Evolutionary conservation across 2,113 vertebrate species (phyloP).

Genomic region (Dromas ardeola): DNA sequence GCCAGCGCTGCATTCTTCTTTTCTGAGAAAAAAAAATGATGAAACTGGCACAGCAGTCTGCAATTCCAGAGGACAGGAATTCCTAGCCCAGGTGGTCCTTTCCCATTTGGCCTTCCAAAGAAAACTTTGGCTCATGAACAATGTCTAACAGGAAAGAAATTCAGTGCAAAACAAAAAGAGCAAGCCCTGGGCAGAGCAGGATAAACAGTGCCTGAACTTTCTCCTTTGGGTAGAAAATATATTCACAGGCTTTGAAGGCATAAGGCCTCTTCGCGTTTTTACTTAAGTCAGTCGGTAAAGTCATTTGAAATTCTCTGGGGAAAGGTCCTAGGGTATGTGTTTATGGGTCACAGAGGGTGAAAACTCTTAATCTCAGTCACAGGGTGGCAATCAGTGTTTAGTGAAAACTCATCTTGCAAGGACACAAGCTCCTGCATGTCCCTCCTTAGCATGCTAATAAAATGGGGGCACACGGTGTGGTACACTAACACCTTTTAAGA

Average conservation of each 20-base stretch:
- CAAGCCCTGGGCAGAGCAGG: not conserved
- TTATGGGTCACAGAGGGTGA: not conserved
- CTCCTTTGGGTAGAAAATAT: not conserved
- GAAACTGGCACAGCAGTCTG: conserved; percentile 20
- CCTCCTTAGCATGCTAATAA: not conserved
- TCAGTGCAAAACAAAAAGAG: conserved; percentile 13
- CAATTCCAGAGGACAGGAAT: conserved; percentile 45
- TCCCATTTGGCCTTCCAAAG: conserved; percentile 5
- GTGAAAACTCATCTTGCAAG: not conserved
- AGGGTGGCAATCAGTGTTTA: not conserved
- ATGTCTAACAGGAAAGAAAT: conserved; percentile 44
- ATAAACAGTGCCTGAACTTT: conserved; percentile 22
- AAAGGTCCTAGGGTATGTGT: not conserved
- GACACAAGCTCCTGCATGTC: not conserved
- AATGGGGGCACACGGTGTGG: not conserved
- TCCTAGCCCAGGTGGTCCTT: conserved; percentile 55
- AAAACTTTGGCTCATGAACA: conserved; percentile 2
- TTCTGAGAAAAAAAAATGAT: not conserved
- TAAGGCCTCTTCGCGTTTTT: not conserved
- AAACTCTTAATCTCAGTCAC: not conserved
- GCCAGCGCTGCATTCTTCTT: not conserved
- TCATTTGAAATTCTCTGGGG: not conserved
- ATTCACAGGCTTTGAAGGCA: not conserved
- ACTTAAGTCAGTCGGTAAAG: not conserved
- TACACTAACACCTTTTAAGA: not conserved